Base-by-base conservation (phyloP, 2,888 invertebrate genomes). In the Pandemis corylana region DNA sequence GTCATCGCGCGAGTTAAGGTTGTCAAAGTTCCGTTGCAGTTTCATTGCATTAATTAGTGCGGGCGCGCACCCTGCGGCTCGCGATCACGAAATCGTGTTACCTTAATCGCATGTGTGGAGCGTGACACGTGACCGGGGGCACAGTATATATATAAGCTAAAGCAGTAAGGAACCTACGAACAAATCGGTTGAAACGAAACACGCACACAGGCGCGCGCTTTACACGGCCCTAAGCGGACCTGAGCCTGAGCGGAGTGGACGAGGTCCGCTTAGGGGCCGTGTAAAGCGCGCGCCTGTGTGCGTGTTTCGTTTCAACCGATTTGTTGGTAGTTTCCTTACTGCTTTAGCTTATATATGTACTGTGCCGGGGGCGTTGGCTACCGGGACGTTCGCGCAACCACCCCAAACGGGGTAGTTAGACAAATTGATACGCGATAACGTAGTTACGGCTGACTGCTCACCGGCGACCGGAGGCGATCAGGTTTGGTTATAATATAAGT, bases 41-140 rank as follows among this genome's bases (percentile, higher is more conserved):
- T 41, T 62, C 7, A 62, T 28, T n/a, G 67, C 53, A 77, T 81
- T 86, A 84, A 86, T 88, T 85, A 85, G 72, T 82, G 81, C 82
- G 79, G 76, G 77, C 59, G 80, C 80, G 79, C 79, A 78, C 80
- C 83, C 75, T 6, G 76, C 77, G 84, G 84, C 82, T 77, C 83
- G 84, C 82, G 56, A 56, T 51, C 51, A 9, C 56, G 20, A 20
- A 82, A 88, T 86, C 82, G 82, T 78, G 82, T 88, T 85, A 85
- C 83, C 76, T 79, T 90, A 88, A 89, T 89, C 88, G 85, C 78
- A 78, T 89, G 80, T 87, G 85, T 53, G 90, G 87, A 81, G 87
- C 85, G 84, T 76, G 77, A 67, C 67, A 62, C 44, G 62, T 9
- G 72, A 62, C 62, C n/a, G n/a, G 59, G 9, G 28, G 53, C 53